phyloP scores from a whole-genome alignment of 2,797 vertebrate species.

The Podargus strigoides region DNA sequence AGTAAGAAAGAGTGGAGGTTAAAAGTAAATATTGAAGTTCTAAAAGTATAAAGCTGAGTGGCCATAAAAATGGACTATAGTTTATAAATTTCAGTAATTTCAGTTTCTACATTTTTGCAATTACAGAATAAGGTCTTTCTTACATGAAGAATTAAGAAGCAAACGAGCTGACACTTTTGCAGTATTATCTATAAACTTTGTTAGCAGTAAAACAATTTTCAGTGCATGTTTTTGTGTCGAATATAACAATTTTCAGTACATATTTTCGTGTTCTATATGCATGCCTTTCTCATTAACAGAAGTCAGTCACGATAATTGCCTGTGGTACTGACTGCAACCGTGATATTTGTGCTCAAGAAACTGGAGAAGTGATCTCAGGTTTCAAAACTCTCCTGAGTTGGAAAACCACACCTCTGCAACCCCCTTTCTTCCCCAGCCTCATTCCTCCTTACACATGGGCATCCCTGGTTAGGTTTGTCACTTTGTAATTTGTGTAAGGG shows the following conservation, averaged over 20 bases:
- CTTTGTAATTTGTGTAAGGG: background rate
- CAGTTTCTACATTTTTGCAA: background rate
- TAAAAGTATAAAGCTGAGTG: background rate
- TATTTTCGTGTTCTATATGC: background rate
- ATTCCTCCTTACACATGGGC: background rate
- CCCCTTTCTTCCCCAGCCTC: background rate
- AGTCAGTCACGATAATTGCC: background rate
- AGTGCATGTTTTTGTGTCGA: background rate
- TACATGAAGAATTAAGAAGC: background rate
- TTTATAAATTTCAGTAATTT: background rate
- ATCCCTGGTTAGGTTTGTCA: background rate
- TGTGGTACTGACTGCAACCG: background rate
- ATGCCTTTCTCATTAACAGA: background rate
- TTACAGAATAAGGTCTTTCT: background rate
- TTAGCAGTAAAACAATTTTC: background rate
- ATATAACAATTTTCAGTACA: background rate
- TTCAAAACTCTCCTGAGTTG: conserved; percentile 37
- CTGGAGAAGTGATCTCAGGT: conserved; percentile 22
- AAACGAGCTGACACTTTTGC: background rate
- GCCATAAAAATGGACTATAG: background rate
- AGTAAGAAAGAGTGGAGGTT: background rate
- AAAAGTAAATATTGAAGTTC: background rate
- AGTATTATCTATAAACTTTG: background rate
- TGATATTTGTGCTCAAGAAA: background rate
- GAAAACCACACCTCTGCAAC: conserved; percentile 52